Percentiles rank a stretch among this genome's conserved stretches.
These are phyloP conservation scores for Callorhinus ursinus DNA, from an alignment of 2,113 vertebrate species.

Conservation along the genomic window DNA sequence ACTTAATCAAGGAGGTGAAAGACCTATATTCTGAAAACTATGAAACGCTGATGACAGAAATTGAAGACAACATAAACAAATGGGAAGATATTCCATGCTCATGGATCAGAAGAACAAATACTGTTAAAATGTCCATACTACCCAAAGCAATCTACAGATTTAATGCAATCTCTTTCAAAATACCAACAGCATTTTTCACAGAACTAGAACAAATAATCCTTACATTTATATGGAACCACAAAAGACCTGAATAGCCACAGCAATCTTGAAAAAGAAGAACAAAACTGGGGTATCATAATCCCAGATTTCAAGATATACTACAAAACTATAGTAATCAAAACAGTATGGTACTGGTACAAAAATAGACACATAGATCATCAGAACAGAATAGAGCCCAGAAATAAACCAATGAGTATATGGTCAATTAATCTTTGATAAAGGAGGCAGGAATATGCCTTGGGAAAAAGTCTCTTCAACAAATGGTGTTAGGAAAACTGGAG, in stretches of 20 bases:
- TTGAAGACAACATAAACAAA: neutral
- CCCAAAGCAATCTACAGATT: neutral
- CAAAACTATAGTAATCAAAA: neutral
- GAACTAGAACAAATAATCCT: neutral
- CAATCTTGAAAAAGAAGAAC: neutral
- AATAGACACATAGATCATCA: neutral
- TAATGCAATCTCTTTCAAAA: neutral
- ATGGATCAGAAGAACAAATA: neutral
- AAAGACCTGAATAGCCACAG: neutral
- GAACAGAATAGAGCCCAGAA: neutral
- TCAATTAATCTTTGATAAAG: neutral
- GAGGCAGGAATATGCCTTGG: neutral
- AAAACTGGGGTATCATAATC: neutral
- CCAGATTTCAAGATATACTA: neutral
- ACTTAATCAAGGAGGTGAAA: neutral
- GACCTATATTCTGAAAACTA: neutral
- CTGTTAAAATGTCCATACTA: neutral
- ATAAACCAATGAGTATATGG: neutral
- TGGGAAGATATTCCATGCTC: neutral
- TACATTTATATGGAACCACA: neutral
- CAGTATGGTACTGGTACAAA: neutral
- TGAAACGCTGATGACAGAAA: neutral
- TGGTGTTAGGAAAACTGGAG: neutral
- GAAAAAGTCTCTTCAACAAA: neutral
- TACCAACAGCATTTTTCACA: neutral